Base-by-base conservation (phyloP, 35 echinoderm and acorn worm species). In the Eucidaris tribuloides region DNA sequence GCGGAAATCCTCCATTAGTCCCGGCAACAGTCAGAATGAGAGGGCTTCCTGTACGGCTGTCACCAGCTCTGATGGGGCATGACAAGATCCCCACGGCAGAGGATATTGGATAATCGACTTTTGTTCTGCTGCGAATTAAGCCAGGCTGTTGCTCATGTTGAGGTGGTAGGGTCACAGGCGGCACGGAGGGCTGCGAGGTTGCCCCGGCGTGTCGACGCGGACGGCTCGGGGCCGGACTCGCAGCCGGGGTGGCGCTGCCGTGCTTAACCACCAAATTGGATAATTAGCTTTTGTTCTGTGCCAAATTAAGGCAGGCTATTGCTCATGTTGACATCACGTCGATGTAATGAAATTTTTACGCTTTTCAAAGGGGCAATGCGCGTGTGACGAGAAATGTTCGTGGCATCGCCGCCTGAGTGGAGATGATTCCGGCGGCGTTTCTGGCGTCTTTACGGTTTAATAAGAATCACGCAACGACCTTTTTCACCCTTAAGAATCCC, bases 121-220 rank as follows among this genome's bases (percentile, higher is more conserved):
- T 74, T 74, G 68, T 74, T 74, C 68, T 74, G 68, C 68, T n/a
- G 68, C 37, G 68, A 74, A 74, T 74, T 74, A 74, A 44, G 41
- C 37, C 36, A 38, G n/a, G 68, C 68, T 33, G 44, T 74, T 27
- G 36, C 68, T 74, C 68, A 74, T 36, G 41, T 36, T 38, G 34
- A 9, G 18, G 68, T 74, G 68, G 68, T 40, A 35, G 4, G 11
- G 68, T 2, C 19, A 44, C 68, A 52, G 34, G 40, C 40, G 13
- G 28, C 6, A 6, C 68, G 34, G 24, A 41, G 17, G 15, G 20
- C 38, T 74, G 68, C 29, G 68, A 44, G 9, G 68, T n/a, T 22
- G 3, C 14, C 2, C n/a, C n/a, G 29, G 65, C 33, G 40, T 0
- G 37, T 28, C 20, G 65, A 36, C 3, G 68, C 6, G 66, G 68